Percentiles rank a stretch among this genome's conserved stretches.
Evolutionary conservation across 2,113 vertebrate genomes (phyloP).

Genomic region (Elanus axillaris): DNA sequence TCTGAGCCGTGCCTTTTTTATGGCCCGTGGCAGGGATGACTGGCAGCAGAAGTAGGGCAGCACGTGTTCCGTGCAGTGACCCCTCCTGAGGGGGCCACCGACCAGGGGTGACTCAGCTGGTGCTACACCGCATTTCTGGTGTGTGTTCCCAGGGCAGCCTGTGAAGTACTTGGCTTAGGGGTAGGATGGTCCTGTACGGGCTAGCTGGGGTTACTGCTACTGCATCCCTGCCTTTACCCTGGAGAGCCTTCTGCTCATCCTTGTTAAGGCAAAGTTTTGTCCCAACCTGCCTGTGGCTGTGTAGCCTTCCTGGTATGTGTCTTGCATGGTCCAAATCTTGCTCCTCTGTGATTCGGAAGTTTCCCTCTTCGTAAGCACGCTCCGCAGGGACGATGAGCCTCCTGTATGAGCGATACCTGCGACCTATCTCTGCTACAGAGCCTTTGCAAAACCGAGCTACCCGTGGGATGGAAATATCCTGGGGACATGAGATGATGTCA

Average conservation of each 20-base stretch:
- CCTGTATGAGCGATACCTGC: neutral
- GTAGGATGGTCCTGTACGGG: neutral
- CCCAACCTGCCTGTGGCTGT: neutral
- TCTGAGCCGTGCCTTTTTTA: neutral
- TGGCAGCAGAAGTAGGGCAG: neutral
- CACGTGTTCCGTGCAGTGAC: too few species aligned
- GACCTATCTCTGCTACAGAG: neutral
- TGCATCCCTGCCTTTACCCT: neutral
- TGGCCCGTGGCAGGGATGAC: neutral
- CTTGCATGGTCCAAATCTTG: neutral
- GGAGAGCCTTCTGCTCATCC: neutral
- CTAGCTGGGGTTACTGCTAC: neutral
- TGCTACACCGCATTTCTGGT: neutral
- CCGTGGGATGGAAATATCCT: neutral
- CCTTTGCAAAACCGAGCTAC: neutral
- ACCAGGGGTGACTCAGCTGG: rapidly evolving
- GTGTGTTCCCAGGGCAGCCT: neutral
- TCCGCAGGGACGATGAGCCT: neutral
- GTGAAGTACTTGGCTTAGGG: neutral
- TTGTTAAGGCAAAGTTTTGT: neutral
- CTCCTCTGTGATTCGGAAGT: neutral
- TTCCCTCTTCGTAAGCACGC: neutral
- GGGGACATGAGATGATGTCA: neutral
- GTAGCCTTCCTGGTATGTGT: rapidly evolving
- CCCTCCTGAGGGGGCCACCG: rapidly evolving